phyloP scores from a whole-genome alignment of 2,888 invertebrate genomes.

The Herminia tarsipennalis region DNA sequence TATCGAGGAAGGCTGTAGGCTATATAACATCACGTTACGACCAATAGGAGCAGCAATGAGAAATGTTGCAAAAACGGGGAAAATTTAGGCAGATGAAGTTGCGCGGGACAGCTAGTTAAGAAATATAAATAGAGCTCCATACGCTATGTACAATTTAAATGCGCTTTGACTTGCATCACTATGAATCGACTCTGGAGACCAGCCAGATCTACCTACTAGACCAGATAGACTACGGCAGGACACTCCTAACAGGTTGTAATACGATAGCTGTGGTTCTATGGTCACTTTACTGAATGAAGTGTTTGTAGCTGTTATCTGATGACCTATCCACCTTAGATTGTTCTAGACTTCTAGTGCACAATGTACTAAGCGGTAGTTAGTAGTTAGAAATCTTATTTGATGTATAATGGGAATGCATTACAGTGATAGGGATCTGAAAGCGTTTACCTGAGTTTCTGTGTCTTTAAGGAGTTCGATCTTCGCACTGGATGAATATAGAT shows the following conservation, averaged over 20 bases:
- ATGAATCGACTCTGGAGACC: too few relatives aligned
- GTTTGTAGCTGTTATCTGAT: conserved; percentile 26
- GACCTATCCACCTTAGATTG: conserved; percentile 14
- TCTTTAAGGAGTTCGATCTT: too few relatives aligned
- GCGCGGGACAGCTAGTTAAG: too few relatives aligned
- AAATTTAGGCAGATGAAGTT: too few relatives aligned
- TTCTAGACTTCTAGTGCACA: conserved; percentile 4
- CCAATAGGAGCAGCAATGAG: too few relatives aligned
- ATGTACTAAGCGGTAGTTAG: not conserved
- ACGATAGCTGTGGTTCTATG: conserved; percentile 36
- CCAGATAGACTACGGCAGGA: not conserved
- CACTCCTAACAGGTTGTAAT: conserved; percentile 35
- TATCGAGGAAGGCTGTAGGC: too few relatives aligned
- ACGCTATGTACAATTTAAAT: too few relatives aligned
- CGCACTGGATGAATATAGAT: too few relatives aligned
- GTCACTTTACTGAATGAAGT: conserved; percentile 29
- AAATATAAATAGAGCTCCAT: too few relatives aligned
- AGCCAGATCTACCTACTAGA: too few relatives aligned
- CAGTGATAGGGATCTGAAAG: not conserved
- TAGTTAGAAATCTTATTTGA: not conserved
- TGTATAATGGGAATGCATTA: not conserved
- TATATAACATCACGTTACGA: too few relatives aligned
- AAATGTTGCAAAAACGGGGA: too few relatives aligned
- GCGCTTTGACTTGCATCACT: not conserved
- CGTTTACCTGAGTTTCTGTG: not conserved